phyloP scores from a whole-genome alignment of 2,797 vertebrate species.

The Eulemur coronatus region DNA sequence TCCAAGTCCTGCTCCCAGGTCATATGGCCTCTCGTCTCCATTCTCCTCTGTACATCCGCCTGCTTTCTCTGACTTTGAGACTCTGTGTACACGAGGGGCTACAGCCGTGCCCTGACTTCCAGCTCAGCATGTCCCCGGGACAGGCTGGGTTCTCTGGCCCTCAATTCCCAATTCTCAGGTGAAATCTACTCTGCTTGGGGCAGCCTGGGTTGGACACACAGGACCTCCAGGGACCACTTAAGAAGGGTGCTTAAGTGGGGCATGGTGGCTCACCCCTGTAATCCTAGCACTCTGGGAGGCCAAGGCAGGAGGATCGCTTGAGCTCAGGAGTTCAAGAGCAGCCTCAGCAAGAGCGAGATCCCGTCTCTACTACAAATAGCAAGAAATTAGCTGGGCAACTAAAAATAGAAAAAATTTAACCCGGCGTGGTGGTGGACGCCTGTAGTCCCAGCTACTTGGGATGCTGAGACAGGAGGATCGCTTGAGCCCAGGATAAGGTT shows the following conservation, averaged over 20 bases:
- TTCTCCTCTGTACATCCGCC: neutral
- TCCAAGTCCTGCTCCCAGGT: neutral
- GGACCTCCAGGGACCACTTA: neutral
- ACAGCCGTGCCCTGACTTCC: neutral
- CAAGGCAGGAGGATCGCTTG: no score
- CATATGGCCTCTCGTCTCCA: neutral
- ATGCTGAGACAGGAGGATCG: no score
- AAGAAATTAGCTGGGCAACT: no score
- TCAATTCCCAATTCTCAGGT: neutral
- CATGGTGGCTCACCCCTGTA: no score
- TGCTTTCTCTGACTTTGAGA: neutral
- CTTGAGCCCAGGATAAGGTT: no score
- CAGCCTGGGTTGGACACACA: neutral
- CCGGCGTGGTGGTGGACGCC: rapidly evolving
- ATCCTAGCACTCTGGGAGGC: no score
- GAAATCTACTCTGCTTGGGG: neutral
- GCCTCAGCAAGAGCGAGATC: no score
- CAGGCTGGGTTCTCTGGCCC: neutral
- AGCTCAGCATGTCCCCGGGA: no score
- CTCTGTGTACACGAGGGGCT: neutral
- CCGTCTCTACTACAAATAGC: no score
- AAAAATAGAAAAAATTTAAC: no score
- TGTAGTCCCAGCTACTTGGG: no score
- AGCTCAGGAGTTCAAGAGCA: no score
- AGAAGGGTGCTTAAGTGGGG: neutral